Evolutionary conservation across 1,140 invertebrate genomes (phyloP).

Genomic region (Anoplophora glabripennis): DNA sequence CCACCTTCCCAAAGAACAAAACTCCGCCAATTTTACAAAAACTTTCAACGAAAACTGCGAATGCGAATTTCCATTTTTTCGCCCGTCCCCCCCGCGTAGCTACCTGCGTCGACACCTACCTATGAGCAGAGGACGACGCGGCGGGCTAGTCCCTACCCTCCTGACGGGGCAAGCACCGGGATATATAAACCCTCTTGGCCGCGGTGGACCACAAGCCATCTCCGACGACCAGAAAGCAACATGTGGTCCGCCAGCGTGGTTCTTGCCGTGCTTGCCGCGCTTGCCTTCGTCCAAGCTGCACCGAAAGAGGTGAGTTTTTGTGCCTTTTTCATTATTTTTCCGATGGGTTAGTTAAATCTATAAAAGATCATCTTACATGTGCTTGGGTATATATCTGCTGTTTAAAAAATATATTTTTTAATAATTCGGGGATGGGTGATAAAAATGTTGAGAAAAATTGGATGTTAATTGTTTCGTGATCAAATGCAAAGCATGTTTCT

Average conservation of each 20-base stretch:
- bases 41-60: not conserved
- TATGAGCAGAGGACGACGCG: not conserved
- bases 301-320: slow-evolving; percentile 2
- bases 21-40: not conserved
- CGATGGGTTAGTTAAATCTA: not conserved
- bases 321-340: not conserved
- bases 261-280: not conserved
- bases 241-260: slow-evolving; percentile 4
- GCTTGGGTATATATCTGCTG: too few species aligned
- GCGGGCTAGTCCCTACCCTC: not conserved
- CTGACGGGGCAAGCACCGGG: not conserved
- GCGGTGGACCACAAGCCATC: not conserved
- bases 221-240: not conserved
- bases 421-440: too few species aligned
- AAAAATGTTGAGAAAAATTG: too few species aligned
- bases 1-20: not conserved
- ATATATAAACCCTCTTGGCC: slow-evolving; percentile 1
- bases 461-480: too few species aligned
- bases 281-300: not conserved
- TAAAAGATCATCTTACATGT: not conserved
- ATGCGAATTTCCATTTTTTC: too few species aligned
- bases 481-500: too few species aligned
- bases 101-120: slow-evolving; percentile 1
- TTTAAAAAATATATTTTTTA: too few species aligned
- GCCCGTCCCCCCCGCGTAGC: not conserved